Evolutionary conservation across 2,797 vertebrate species (phyloP).

Genomic region (Rhynchonycteris naso): DNA sequence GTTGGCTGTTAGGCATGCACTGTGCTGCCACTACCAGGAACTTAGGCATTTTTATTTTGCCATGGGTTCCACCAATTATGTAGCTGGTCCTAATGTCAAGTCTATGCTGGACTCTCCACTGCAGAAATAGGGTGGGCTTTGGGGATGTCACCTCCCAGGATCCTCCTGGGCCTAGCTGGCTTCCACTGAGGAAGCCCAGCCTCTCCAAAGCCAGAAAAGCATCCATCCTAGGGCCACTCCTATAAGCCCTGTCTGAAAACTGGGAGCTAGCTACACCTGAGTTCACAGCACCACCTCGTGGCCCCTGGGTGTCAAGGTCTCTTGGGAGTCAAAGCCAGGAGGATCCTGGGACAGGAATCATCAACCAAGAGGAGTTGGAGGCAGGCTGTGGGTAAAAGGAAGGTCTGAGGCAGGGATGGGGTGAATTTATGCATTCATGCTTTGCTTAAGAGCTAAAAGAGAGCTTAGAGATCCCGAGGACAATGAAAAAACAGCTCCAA

Average conservation of each 20-base stretch:
- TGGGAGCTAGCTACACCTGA: fast-evolving
- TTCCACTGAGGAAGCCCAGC: neutral
- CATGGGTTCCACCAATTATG: neutral
- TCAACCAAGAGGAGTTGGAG: neutral
- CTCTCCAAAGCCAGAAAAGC: neutral
- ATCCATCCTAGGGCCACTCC: neutral
- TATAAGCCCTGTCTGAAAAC: neutral
- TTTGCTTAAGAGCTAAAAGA: neutral
- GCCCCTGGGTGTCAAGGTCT: fast-evolving
- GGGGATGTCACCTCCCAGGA: neutral
- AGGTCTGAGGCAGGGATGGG: neutral
- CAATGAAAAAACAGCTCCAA: neutral
- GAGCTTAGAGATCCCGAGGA: neutral
- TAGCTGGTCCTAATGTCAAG: neutral
- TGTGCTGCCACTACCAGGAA: neutral
- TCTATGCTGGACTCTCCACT: neutral
- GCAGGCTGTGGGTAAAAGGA: neutral
- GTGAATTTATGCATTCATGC: neutral
- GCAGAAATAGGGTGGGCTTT: neutral
- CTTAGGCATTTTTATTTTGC: neutral
- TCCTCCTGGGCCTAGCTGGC: neutral
- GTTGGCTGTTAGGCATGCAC: neutral
- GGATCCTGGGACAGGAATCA: neutral
- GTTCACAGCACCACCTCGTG: conserved; percentile 64
- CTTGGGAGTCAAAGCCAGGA: neutral